A percentile compares a stretch with the other conserved stretches of the same genome.
Evolutionary conservation across 2,113 vertebrate species (phyloP).

Genomic region (Mixornis gularis): DNA sequence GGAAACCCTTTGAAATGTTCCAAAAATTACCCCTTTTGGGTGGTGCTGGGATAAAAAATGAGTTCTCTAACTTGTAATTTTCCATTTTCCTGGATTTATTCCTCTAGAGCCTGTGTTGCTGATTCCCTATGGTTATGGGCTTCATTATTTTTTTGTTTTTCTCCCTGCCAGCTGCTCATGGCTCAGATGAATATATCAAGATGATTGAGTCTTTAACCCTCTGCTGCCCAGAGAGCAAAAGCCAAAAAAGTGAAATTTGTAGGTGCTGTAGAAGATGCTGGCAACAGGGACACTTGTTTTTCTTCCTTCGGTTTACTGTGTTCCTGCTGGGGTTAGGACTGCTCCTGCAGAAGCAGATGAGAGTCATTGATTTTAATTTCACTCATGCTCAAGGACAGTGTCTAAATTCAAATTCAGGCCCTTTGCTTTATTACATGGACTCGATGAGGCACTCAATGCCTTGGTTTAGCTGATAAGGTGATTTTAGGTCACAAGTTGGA

Average conservation of each 20-base stretch:
- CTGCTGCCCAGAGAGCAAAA: neutral
- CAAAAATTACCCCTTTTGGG: neutral
- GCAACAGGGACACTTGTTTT: neutral
- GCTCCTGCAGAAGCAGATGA: neutral
- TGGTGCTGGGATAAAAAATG: neutral
- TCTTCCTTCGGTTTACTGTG: neutral
- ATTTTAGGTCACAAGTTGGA: neutral
- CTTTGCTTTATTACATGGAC: neutral
- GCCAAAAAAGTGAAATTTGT: neutral
- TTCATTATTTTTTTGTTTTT: neutral
- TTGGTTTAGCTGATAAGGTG: neutral
- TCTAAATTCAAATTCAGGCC: neutral
- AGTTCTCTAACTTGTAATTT: neutral
- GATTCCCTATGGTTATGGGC: neutral
- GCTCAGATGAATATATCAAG: neutral
- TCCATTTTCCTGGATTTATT: neutral
- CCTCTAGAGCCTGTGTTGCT: neutral
- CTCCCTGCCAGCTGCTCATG: neutral
- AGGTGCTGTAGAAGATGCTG: neutral
- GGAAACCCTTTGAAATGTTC: constrained; percentile 2
- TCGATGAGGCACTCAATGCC: rapidly evolving
- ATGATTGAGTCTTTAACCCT: constrained; percentile 6
- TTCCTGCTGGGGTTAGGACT: neutral
- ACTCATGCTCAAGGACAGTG: neutral
- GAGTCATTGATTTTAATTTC: neutral